A percentile compares a stretch with the other conserved stretches of the same genome.
Evolutionary conservation across 2,888 invertebrate genomes (phyloP).

Genomic region (Drosophila kokeensis): DNA sequence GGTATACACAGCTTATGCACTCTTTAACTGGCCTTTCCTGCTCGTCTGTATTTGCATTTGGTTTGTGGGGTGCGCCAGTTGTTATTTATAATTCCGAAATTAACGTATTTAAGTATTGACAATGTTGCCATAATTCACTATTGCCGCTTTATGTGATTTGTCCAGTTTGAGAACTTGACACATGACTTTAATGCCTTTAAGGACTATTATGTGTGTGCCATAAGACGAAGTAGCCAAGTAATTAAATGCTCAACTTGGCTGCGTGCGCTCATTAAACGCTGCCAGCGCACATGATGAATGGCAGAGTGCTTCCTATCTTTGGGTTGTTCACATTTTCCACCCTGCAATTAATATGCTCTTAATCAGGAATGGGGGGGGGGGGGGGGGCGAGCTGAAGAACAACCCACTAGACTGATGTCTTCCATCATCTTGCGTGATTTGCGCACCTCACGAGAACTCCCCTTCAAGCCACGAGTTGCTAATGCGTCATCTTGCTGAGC

Average conservation of each 20-base stretch:
- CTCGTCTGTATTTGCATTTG: slow-evolving; percentile 34
- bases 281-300: slow-evolving; percentile 66
- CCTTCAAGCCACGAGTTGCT: slow-evolving; percentile 22
- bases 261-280: slow-evolving; percentile 56
- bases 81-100: slow-evolving; percentile 39
- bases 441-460: slow-evolving; percentile 48
- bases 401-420: slow-evolving; percentile 27
- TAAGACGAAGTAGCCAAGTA: slow-evolving; percentile 49
- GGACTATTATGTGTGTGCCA: slow-evolving; percentile 51
- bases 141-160: slow-evolving; percentile 49
- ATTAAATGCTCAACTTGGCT: slow-evolving; percentile 68
- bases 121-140: slow-evolving; percentile 53
- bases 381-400: slow-evolving; percentile 22
- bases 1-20: slow-evolving; percentile 5
- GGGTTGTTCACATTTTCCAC: slow-evolving; percentile 56
- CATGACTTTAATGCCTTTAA: slow-evolving; percentile 58
- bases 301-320: slow-evolving; percentile 55
- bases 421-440: slow-evolving; percentile 67
- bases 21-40: background rate
- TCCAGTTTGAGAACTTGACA: slow-evolving; percentile 48
- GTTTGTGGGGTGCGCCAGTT: slow-evolving; percentile 21
- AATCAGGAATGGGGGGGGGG: slow-evolving; percentile 58
- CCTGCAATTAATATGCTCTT: slow-evolving; percentile 83
- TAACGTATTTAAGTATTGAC: slow-evolving; percentile 40
- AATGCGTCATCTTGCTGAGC: slow-evolving; percentile 50